phyloP scores from a whole-genome alignment of 2,888 invertebrate species.

The Melikaiella ostensackeni region DNA sequence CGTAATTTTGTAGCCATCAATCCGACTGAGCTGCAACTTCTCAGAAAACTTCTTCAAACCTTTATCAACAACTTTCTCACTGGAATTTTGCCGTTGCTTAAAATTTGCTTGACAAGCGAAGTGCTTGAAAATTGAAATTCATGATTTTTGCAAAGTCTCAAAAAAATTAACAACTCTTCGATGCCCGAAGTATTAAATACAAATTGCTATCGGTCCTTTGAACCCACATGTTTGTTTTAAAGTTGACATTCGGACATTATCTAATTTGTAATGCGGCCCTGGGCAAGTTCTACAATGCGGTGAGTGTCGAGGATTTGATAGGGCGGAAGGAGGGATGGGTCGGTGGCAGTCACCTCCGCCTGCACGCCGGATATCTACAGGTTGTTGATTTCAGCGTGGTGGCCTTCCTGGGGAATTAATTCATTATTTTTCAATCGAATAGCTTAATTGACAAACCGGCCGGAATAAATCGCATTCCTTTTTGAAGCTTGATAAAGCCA shows the following conservation, averaged over 20 bases:
- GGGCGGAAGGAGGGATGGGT: slow-evolving; percentile 42
- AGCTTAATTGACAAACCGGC: slow-evolving; percentile 60
- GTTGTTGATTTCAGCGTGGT: slow-evolving; percentile 64
- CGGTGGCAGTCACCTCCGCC: slow-evolving; percentile 32
- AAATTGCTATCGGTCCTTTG: neutral
- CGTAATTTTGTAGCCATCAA: too few species aligned
- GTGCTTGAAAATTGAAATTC: too few species aligned
- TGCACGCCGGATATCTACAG: slow-evolving; percentile 64
- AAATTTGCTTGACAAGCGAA: too few species aligned
- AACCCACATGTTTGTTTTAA: neutral
- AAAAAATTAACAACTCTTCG: neutral
- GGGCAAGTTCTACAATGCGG: slow-evolving; percentile 51
- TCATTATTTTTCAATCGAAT: slow-evolving; percentile 63
- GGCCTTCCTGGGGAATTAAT: slow-evolving; percentile 61
- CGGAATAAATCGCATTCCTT: slow-evolving; percentile 59
- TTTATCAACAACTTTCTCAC: too few species aligned
- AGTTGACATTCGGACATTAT: slow-evolving; percentile 31
- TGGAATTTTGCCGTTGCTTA: too few species aligned
- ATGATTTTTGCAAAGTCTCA: too few species aligned
- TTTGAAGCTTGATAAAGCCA: slow-evolving; percentile 59
- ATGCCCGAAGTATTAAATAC: neutral
- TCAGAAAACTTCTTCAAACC: too few species aligned
- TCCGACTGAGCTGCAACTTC: too few species aligned
- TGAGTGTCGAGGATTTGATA: slow-evolving; percentile 41
- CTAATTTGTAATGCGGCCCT: slow-evolving; percentile 49